phyloP scores from a whole-genome alignment of 2,797 vertebrate genomes.

The Molossus alvarezi region DNA sequence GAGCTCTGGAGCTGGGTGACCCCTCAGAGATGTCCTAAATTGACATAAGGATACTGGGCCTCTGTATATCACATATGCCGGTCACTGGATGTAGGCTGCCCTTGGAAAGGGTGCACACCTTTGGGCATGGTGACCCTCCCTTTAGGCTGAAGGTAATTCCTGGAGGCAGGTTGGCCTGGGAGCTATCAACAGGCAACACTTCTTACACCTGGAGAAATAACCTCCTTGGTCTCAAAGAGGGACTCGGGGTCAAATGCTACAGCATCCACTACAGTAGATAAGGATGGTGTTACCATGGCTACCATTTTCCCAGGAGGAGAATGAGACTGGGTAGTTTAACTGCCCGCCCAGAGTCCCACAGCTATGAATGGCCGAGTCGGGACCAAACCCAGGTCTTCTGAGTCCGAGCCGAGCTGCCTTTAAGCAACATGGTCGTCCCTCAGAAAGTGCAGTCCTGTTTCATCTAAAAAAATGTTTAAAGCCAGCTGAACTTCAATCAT shows the following conservation, averaged over 20 bases:
- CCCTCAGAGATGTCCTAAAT: not conserved
- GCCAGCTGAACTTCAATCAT: not conserved
- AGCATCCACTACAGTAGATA: not conserved
- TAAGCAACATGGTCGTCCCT: not conserved
- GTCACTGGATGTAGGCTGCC: not conserved
- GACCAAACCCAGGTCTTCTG: not conserved
- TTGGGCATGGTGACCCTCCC: not conserved
- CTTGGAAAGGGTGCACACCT: not conserved
- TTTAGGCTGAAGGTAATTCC: not conserved
- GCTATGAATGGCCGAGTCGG: not conserved
- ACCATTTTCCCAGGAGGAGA: not conserved
- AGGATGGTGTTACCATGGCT: not conserved
- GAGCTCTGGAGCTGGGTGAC: not conserved
- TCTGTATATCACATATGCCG: not conserved
- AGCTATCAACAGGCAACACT: not conserved
- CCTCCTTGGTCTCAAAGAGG: not conserved
- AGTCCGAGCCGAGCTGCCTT: not conserved
- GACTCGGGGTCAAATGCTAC: rapidly evolving
- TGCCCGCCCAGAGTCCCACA: not conserved
- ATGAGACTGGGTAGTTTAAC: not conserved
- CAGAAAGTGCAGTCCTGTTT: not conserved
- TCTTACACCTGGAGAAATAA: not conserved
- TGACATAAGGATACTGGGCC: not conserved
- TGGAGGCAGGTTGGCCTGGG: not conserved
- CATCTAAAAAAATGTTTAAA: slow-evolving; percentile 2